These are phyloP conservation scores for Hydriomena furcata DNA, from an alignment of 2,888 invertebrate species.

Conservation along the genomic window DNA sequence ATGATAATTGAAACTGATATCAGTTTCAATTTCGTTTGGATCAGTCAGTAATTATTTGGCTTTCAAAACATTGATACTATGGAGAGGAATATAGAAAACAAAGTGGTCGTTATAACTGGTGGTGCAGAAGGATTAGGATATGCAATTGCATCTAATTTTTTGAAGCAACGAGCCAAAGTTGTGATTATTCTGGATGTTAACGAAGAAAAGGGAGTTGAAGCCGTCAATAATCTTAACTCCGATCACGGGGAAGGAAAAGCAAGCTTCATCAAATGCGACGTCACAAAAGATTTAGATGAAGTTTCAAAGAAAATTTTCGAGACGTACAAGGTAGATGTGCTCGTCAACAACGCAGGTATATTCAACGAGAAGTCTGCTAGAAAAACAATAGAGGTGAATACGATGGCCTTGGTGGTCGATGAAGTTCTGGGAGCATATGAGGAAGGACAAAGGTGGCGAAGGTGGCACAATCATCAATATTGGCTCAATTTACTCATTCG, in stretches of 20 bases:
- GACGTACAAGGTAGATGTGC: slow-evolving; percentile 56
- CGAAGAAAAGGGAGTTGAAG: slow-evolving; percentile 15
- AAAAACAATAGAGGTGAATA: slow-evolving; percentile 52
- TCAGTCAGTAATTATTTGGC: background rate
- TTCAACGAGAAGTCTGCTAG: slow-evolving; percentile 35
- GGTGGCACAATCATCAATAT: slow-evolving; percentile 86
- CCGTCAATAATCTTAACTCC: slow-evolving; percentile 36
- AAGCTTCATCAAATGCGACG: slow-evolving; percentile 71
- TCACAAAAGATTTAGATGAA: slow-evolving; percentile 65
- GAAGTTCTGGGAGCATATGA: slow-evolving; percentile 73
- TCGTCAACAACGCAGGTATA: slow-evolving; percentile 66
- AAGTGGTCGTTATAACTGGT: slow-evolving; percentile 61
- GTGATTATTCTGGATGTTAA: slow-evolving; percentile 47
- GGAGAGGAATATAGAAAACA: slow-evolving; percentile 30
- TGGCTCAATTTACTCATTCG: slow-evolving; percentile 81
- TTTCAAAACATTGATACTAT: slow-evolving; percentile 8
- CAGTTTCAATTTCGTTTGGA: too few relatives aligned
- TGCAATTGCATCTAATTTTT: slow-evolving; percentile 59
- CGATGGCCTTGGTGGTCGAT: slow-evolving; percentile 54
- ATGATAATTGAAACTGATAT: too few relatives aligned
- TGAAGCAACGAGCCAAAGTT: slow-evolving; percentile 53
- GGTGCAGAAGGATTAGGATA: slow-evolving; percentile 75
- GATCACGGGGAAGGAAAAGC: slow-evolving; percentile 65
- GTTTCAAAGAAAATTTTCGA: slow-evolving; percentile 49
- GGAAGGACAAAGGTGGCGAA: slow-evolving; percentile 72